Percentiles rank a stretch among this genome's conserved stretches.
These are phyloP conservation scores for Charina bottae DNA, from an alignment of 2,113 vertebrate genomes.

Conservation along the genomic window DNA sequence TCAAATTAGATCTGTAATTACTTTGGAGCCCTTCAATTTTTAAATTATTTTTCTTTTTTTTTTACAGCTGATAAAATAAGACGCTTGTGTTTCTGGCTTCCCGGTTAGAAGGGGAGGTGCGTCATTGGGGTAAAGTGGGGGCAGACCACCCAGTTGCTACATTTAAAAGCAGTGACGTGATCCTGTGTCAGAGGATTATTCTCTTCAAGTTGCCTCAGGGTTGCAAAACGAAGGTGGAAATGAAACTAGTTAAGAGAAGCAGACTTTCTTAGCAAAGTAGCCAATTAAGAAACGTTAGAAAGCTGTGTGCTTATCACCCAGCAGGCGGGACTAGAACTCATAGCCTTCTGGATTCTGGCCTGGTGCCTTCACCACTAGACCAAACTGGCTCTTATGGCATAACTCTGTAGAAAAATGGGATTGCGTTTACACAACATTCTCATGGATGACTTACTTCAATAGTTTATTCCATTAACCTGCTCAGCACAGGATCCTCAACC, in stretches of 20 bases:
- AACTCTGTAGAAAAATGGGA: too few relatives aligned
- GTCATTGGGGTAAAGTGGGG: too few relatives aligned
- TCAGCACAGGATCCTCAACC: not conserved
- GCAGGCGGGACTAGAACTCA: not conserved
- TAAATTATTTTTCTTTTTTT: constrained; percentile 39
- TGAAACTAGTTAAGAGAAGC: constrained; percentile 33
- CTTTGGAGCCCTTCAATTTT: constrained; percentile 37
- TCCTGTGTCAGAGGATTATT: constrained; percentile 34
- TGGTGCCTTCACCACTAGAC: not conserved
- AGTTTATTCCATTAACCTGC: not conserved
- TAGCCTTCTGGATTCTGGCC: not conserved
- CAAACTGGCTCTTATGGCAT: too few relatives aligned
- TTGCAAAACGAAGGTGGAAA: not conserved
- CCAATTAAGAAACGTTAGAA: constrained; percentile 48
- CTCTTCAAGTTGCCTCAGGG: constrained; percentile 29
- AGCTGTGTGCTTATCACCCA: constrained; percentile 40
- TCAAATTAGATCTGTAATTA: constrained; percentile 44
- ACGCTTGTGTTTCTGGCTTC: constrained; percentile 54
- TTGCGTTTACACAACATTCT: too few relatives aligned
- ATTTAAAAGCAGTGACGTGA: constrained; percentile 24
- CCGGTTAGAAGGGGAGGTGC: constrained; percentile 60
- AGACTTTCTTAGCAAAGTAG: constrained; percentile 3
- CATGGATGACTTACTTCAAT: not conserved
- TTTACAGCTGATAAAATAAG: constrained; percentile 62
- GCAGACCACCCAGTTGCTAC: constrained; percentile 66